These are phyloP conservation scores for Oppia nitens DNA, from an alignment of 1,140 invertebrate species.

Conservation along the genomic window DNA sequence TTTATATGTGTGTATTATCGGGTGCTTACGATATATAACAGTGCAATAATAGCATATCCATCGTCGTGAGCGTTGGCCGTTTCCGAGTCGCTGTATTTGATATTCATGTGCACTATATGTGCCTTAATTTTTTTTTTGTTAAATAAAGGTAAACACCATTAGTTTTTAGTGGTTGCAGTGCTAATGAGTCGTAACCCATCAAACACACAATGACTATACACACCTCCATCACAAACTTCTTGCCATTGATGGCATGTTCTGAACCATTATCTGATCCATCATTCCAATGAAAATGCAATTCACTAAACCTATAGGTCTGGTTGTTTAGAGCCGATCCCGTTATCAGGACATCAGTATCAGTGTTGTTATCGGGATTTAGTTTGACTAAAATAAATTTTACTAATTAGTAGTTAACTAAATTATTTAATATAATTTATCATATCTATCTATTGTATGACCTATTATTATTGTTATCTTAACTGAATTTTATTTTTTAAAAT, in stretches of 20 bases:
- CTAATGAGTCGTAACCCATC: neutral
- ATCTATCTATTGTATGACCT: too few relatives aligned
- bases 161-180: too few relatives aligned
- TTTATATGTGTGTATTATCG: too few relatives aligned
- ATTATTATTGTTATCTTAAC: too few relatives aligned
- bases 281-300: conserved; percentile 36
- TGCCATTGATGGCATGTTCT: conserved; percentile 23
- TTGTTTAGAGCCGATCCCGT: conserved; percentile 28
- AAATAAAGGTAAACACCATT: too few relatives aligned
- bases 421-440: too few relatives aligned
- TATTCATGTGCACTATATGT: conserved; percentile 7
- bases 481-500: too few relatives aligned
- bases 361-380: neutral
- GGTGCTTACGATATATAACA: neutral
- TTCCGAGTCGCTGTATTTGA: neutral
- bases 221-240: conserved; percentile 17
- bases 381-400: too few relatives aligned
- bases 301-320: conserved; percentile 28
- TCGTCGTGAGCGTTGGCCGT: neutral
- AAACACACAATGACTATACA: neutral
- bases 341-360: conserved; percentile 24
- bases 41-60: neutral
- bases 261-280: conserved; percentile 26
- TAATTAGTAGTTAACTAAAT: too few relatives aligned
- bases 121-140: too few relatives aligned